Evolutionary conservation across 2,888 invertebrate genomes (phyloP).

Genomic region (Pseudolycoriella hygida): DNA sequence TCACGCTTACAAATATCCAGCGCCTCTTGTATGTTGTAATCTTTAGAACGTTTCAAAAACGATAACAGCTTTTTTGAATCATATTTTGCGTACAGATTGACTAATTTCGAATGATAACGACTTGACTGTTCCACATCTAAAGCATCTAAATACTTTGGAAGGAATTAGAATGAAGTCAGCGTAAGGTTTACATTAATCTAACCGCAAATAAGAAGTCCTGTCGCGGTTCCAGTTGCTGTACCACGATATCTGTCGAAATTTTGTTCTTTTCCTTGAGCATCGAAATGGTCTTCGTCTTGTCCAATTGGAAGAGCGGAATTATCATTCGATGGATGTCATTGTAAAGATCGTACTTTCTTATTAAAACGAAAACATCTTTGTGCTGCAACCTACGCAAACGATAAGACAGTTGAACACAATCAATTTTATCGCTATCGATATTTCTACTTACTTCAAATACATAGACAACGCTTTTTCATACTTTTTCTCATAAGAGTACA

Average conservation of each 20-base stretch:
- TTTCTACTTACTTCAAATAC: constrained; percentile 53
- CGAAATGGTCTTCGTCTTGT: constrained; percentile 62
- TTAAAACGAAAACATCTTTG: constrained; percentile 77
- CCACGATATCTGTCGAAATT: constrained; percentile 63
- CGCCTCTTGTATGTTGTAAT: constrained; percentile 86
- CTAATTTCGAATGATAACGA: constrained; percentile 70
- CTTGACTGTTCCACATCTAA: constrained; percentile 64
- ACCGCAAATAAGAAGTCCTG: constrained; percentile 60
- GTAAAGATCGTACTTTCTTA: constrained; percentile 68
- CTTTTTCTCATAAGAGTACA: constrained; percentile 73
- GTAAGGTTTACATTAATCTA: too few relatives aligned
- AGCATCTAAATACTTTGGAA: constrained; percentile 73
- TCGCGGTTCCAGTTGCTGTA: constrained; percentile 57
- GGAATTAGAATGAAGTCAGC: too few relatives aligned
- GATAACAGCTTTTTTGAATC: constrained; percentile 68
- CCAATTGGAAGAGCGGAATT: constrained; percentile 73
- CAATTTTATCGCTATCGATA: neutral
- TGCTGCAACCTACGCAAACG: constrained; percentile 59
- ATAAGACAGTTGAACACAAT: neutral
- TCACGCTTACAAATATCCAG: constrained; percentile 71
- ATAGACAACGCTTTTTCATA: constrained; percentile 84
- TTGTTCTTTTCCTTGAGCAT: constrained; percentile 58
- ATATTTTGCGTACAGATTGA: constrained; percentile 80
- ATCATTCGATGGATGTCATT: constrained; percentile 71
- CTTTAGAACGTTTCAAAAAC: constrained; percentile 74